phyloP scores from a whole-genome alignment of 2,797 vertebrate genomes.

The Trematomus bernacchii region DNA sequence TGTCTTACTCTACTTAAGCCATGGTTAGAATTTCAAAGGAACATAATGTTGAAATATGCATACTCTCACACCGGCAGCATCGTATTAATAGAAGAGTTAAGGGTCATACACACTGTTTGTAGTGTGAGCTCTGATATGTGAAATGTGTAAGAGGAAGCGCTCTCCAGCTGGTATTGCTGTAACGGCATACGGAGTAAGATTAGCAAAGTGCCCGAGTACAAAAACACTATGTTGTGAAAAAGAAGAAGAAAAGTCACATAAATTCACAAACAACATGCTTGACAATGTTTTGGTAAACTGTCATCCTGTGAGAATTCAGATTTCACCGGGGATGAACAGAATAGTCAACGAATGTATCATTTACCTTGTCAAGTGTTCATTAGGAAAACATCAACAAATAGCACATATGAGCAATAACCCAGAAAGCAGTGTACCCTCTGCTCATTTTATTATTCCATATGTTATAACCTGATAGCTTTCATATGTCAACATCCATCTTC shows the following conservation, averaged over 20 bases:
- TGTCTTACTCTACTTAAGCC: constrained; percentile 25
- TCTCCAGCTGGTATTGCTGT: constrained; percentile 56
- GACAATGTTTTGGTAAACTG: constrained; percentile 22
- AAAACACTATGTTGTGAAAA: neutral
- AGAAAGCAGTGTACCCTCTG: constrained; percentile 6
- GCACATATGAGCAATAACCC: constrained; percentile 4
- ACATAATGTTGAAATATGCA: constrained; percentile 43
- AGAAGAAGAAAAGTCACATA: neutral
- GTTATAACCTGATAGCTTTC: constrained; percentile 27
- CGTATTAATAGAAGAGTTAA: constrained; percentile 47
- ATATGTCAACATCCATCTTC: constrained; percentile 43
- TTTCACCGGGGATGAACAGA: neutral
- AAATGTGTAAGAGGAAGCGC: constrained; percentile 46
- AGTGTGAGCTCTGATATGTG: constrained; percentile 51
- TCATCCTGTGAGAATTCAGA: constrained; percentile 8
- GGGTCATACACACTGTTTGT: constrained; percentile 31
- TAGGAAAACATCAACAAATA: constrained; percentile 22
- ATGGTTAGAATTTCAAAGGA: constrained; percentile 36
- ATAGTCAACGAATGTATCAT: constrained; percentile 30
- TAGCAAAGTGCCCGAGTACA: neutral
- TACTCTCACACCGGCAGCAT: constrained; percentile 11
- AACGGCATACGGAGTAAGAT: constrained; percentile 54
- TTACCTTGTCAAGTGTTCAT: constrained; percentile 20
- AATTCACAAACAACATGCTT: constrained; percentile 8
- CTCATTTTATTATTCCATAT: constrained; percentile 40